Conservation (phyloP, 1,140 invertebrate genomes). For the Zaprionus ghesquierei region DNA sequence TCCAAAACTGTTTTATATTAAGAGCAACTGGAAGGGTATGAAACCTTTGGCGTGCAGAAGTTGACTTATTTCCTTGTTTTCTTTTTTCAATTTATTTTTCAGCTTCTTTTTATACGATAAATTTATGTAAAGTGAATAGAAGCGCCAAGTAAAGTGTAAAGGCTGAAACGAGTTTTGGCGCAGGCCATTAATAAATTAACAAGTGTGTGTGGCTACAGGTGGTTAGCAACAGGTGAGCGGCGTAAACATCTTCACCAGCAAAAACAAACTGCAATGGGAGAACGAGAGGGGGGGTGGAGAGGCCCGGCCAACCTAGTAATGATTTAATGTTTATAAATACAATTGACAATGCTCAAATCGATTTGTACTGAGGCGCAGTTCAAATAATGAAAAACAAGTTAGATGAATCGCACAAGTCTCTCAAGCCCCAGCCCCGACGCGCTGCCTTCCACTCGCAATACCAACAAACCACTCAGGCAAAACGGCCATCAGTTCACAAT, state of each 20-base stretch:
- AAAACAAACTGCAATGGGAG: background rate
- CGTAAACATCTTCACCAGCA: background rate
- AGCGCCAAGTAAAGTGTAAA: slow-evolving; percentile 26
- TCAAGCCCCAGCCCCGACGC: slow-evolving; percentile 19
- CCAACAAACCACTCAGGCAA: slow-evolving; percentile 60
- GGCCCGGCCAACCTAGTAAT: too few relatives aligned
- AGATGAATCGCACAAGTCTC: background rate
- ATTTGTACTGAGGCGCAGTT: slow-evolving; percentile 13
- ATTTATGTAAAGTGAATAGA: slow-evolving; percentile 10
- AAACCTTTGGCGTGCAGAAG: too few relatives aligned
- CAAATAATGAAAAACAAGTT: slow-evolving; percentile 35
- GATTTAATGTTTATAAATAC: slow-evolving; percentile 74
- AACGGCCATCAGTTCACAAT: slow-evolving; percentile 66
- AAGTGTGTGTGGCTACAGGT: slow-evolving; percentile 45
- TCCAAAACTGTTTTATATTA: too few relatives aligned
- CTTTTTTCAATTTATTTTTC: slow-evolving; percentile 8
- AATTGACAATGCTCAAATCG: slow-evolving; percentile 38
- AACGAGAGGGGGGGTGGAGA: background rate
- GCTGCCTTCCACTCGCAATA: slow-evolving; percentile 66
- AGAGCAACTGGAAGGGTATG: too few relatives aligned
- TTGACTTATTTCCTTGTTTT: too few relatives aligned
- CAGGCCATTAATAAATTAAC: slow-evolving; percentile 49
- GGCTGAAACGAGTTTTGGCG: slow-evolving; percentile 44
- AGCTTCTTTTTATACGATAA: slow-evolving; percentile 1
- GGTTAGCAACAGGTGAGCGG: slow-evolving; percentile 10